Evolutionary conservation across 1,140 invertebrate species (phyloP).

Genomic region (Drosophila melanogaster): DNA sequence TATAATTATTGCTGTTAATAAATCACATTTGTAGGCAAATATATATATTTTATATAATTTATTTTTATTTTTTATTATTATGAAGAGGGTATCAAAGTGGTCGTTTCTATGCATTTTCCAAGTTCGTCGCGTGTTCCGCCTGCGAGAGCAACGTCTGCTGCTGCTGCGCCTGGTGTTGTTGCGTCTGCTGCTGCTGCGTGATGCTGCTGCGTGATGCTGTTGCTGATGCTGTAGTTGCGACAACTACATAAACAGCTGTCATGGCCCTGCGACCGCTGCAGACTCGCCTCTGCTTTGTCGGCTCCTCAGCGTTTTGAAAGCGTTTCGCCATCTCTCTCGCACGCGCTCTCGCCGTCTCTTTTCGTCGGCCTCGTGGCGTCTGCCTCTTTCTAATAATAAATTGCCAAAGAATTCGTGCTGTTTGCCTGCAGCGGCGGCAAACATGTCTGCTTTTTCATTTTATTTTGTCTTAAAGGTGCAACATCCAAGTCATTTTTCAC

Average conservation of each 20-base stretch:
- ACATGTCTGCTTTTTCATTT: conserved; percentile 35
- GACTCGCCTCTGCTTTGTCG: neutral
- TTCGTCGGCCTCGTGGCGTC: conserved; percentile 51
- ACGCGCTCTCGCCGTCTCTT: conserved; percentile 2
- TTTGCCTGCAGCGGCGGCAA: conserved; percentile 57
- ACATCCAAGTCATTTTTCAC: conserved; percentile 36
- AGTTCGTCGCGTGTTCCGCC: conserved; percentile 6
- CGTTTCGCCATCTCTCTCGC: conserved; percentile 14
- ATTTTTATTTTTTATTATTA: neutral
- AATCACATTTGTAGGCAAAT: too few relatives aligned
- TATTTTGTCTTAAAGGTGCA: conserved; percentile 22
- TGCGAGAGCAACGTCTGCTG: conserved; percentile 4
- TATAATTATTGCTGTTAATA: too few relatives aligned
- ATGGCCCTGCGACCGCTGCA: conserved; percentile 36
- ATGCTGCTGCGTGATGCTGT: conserved; percentile 1
- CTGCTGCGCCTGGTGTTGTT: neutral
- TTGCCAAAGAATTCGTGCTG: conserved; percentile 79
- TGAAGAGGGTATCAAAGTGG: neutral
- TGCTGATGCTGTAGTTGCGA: conserved; percentile 33
- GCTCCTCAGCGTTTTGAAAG: conserved; percentile 5
- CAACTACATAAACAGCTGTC: conserved; percentile 58
- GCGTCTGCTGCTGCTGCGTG: conserved; percentile 1
- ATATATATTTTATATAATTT: too few relatives aligned
- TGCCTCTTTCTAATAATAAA: conserved; percentile 80
- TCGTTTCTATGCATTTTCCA: neutral